A percentile compares a stretch with the other conserved stretches of the same genome.
Evolutionary conservation across 2,113 vertebrate species (phyloP).

Genomic region (Hippocampus mohnikei): DNA sequence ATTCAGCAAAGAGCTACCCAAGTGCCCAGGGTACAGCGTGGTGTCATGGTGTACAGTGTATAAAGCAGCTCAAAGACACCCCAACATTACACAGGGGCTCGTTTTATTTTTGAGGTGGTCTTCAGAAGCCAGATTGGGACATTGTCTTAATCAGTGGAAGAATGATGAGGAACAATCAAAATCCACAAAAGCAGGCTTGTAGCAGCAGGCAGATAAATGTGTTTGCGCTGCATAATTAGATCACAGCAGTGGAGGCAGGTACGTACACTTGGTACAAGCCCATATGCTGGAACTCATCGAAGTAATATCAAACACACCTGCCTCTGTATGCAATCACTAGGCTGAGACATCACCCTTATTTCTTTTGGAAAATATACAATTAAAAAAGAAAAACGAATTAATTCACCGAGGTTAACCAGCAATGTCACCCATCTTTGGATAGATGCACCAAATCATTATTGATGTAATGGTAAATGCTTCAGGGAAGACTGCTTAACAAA

Average conservation of each 20-base stretch:
- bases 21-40: too few species aligned
- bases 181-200: slow-evolving; percentile 57
- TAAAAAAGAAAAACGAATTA: slow-evolving; percentile 35
- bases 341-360: slow-evolving; percentile 44
- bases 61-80: too few species aligned
- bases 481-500: slow-evolving; percentile 43
- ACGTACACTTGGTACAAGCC: slow-evolving; percentile 71
- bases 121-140: slow-evolving; percentile 45
- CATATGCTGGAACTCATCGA: slow-evolving; percentile 69
- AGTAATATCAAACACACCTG: slow-evolving; percentile 69
- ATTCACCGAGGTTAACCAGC: slow-evolving; percentile 54
- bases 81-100: slow-evolving; percentile 12
- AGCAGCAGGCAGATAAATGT: slow-evolving; percentile 69
- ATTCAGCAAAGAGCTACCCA: too few species aligned
- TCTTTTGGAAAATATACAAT: slow-evolving; percentile 25
- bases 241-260: slow-evolving; percentile 71
- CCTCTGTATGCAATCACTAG: slow-evolving; percentile 46
- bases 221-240: slow-evolving; percentile 76
- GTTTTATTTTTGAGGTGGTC: slow-evolving; percentile 34
- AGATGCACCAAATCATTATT: slow-evolving; percentile 49
- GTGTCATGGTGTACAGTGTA: too few species aligned
- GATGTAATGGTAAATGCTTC: slow-evolving; percentile 46
- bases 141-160: slow-evolving; percentile 58
- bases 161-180: slow-evolving; percentile 64
- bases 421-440: slow-evolving; percentile 45